Evolutionary conservation across 2,888 invertebrate genomes (phyloP), one percentile per base, ranked within the genome.

Genomic region (Melitaea athalia): DNA sequence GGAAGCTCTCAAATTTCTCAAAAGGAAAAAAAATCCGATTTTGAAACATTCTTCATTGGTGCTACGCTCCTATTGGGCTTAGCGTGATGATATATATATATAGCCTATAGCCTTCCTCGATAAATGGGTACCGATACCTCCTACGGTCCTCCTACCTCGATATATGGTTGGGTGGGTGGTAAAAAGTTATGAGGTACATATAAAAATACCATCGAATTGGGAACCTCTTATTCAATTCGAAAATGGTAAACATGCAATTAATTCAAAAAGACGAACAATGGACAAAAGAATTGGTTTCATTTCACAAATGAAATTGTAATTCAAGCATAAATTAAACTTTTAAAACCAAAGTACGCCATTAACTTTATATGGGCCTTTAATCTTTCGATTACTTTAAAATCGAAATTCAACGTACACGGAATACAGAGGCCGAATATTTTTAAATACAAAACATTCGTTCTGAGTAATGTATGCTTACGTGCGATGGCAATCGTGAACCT

Each of bases 401-500:
- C 38, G 10, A 10, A 57, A 38, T 57, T n/a, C 5, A 38, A 57
- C 14, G 14, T 38, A 24, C 24, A 12, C n/a, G 42, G 55, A 52
- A 59, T 69, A 69, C 64, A 69, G 43, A n/a, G 6, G 61, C 49
- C 57, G 53, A 62, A 65, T 24, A 52, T 24, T 52, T 65, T 63
- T 47, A 12, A 68, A 59, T 50, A 62, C 52, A 57, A 62, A 50
- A 59, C 65, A 59, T 59, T 68, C 59, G 50, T 63, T 59, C 52
- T 52, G 59, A 59, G 59, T 67, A 59, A 67, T 55, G 33, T 33
- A 59, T 53, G 59, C 59, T 59, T 59, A 64, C 59, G 31, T 55
- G 53, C 57, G 63, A 50, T 64, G 60, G 63, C 64, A 60, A 72
- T 70, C 64, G 63, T 63, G 43, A 50, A 65, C 65, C 55, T 42